Evolutionary conservation across 2,113 vertebrate genomes (phyloP), one percentile per base, ranked within the genome.

Genomic region (Callipepla californica): DNA sequence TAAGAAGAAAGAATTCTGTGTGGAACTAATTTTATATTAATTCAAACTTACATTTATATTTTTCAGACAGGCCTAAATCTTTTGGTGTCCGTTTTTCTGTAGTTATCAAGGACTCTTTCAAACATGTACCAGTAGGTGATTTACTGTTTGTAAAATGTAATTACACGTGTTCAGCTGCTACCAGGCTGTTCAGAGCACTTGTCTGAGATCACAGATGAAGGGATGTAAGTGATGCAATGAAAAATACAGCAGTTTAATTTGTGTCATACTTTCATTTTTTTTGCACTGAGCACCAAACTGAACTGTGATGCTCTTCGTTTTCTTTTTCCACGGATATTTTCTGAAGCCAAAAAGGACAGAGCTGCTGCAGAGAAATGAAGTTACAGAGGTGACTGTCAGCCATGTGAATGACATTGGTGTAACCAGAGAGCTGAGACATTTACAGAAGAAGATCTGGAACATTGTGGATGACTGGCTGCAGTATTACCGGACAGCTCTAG

Each of bases 381-480:
- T 67, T 72, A 73, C 51, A 42, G 66, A 88, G 81, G 92, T 87
- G 72, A 87, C 76, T 12, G 42, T 91, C 84, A 95, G 77, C 59
- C 79, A 51, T 65, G 62, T 95, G 95, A 96, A 88, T 93, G 93
- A 96, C 79, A 67, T 92, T n/a, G 69, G n/a, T 22, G 85, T 44
- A 50, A 45, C 51, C 51, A 89, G 74, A 59, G 96, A 97, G 83
- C 92, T 98, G 75, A 97, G 73, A 74, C 96, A 59, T 45, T 89
- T 98, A 22, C 97, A 97, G 82, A 85, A 58, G 76, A 98, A 96
- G 92, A 94, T 96, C n/a, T 63, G 55, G 82, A 96, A 80, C 67
- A 93, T 86, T 42, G n/a, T 97, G 70, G 94, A 97, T 38, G 87
- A 94, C 65, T 98, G 98, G 98, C 79, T 98, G 96, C 59, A 87